These are phyloP conservation scores for Phyllotis vaccarum DNA, from an alignment of 2,797 vertebrate species.

Conservation along the genomic window DNA sequence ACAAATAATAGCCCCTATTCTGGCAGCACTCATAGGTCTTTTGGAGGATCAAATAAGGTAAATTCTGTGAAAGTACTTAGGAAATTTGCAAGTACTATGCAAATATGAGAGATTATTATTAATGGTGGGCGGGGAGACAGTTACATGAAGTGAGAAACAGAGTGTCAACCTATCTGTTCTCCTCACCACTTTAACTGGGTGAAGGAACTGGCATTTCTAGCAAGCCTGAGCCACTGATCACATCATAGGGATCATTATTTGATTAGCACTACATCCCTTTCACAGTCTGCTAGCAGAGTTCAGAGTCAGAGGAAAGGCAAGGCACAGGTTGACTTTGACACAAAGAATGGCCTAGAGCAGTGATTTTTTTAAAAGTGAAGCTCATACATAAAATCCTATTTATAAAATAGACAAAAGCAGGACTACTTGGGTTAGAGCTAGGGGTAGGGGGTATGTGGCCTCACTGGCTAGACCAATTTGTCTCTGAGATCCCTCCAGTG, in stretches of 20 bases:
- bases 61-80: slow-evolving; percentile 75
- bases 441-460: not conserved
- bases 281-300: slow-evolving; percentile 14
- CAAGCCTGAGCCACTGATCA: slow-evolving; percentile 22
- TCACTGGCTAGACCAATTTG: not conserved
- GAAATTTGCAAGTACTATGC: slow-evolving; percentile 75
- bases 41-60: slow-evolving; percentile 77
- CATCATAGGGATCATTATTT: slow-evolving; percentile 39
- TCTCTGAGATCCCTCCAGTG: slow-evolving; percentile 3
- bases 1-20: slow-evolving; percentile 73
- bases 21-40: slow-evolving; percentile 63
- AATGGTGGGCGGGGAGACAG: slow-evolving; percentile 66
- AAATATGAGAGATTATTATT: slow-evolving; percentile 78
- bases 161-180: slow-evolving; percentile 56
- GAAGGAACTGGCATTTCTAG: slow-evolving; percentile 53
- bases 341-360: slow-evolving; percentile 34
- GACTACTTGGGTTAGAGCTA: slow-evolving; percentile 21
- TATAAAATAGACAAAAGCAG: slow-evolving; percentile 52
- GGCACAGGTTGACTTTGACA: slow-evolving; percentile 13
- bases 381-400: slow-evolving; percentile 30
- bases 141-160: slow-evolving; percentile 20
- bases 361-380: not conserved
- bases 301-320: slow-evolving; percentile 50
- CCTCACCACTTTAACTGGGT: slow-evolving; percentile 10
- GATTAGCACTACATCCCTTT: not conserved